Conservation (phyloP, 2,113 vertebrate genomes). For the Oenanthe oenanthe region DNA sequence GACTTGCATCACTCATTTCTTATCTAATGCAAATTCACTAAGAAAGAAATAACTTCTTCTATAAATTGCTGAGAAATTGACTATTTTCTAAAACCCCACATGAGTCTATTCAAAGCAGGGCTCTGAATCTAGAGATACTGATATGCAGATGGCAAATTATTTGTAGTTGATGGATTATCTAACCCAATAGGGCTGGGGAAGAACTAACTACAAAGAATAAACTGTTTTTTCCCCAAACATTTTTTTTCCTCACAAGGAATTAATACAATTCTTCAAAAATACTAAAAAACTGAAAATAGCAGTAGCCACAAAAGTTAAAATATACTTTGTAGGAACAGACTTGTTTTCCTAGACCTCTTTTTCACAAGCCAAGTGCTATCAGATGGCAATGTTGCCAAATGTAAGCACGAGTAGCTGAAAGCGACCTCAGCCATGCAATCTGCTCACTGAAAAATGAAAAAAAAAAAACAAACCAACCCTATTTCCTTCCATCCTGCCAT, state of each 20-base stretch:
- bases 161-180: background rate
- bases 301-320: background rate
- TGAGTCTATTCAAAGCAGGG: background rate
- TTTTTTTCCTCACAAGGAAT: background rate
- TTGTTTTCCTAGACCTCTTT: background rate
- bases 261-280: background rate
- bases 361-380: background rate
- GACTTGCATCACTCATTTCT: background rate
- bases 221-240: background rate
- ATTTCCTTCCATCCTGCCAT: background rate
- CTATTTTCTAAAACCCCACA: conserved; percentile 27
- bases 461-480: too few species aligned
- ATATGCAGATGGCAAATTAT: background rate
- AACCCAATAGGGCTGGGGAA: background rate
- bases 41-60: background rate
- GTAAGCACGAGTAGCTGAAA: background rate
- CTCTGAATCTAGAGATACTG: background rate
- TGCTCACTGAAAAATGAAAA: background rate
- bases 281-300: background rate
- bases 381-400: background rate
- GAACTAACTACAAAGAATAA: background rate
- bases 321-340: background rate
- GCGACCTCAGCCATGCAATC: background rate
- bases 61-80: conserved; percentile 5
- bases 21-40: background rate